Evolutionary conservation across 2,888 invertebrate genomes (phyloP).

Genomic region (Resseliella maxima): DNA sequence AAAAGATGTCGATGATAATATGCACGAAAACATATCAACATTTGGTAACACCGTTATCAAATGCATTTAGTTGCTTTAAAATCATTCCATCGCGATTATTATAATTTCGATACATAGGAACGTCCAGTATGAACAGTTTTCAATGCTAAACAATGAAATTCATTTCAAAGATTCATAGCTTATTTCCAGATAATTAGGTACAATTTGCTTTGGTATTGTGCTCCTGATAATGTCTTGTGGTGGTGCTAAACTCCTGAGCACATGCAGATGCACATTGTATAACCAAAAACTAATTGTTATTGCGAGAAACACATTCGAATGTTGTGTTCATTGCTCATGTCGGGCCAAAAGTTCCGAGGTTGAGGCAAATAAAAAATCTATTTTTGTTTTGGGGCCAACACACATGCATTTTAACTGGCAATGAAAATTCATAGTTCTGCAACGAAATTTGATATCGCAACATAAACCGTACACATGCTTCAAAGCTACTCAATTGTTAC

Average conservation of each 20-base stretch:
- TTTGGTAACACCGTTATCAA: conserved; percentile 29
- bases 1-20: neutral
- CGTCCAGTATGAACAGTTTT: neutral
- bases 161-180: conserved; percentile 20
- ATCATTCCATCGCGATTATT: neutral
- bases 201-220: neutral
- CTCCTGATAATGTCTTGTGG: neutral
- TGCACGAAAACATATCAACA: conserved; percentile 1
- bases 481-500: conserved; percentile 25
- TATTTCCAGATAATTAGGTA: conserved; percentile 5
- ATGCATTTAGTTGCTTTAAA: neutral
- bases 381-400: conserved; percentile 8
- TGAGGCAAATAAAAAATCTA: conserved; percentile 1
- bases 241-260: conserved; percentile 13
- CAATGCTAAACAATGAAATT: neutral
- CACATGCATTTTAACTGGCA: neutral
- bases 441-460: conserved; percentile 28
- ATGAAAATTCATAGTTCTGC: neutral
- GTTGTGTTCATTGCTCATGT: neutral
- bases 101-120: neutral
- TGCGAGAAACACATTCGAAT: neutral
- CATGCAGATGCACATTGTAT: neutral
- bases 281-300: conserved; percentile 14
- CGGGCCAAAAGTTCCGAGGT: neutral
- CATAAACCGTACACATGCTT: neutral